These are phyloP conservation scores for Acanthosoma haemorrhoidale DNA, from an alignment of 2,888 invertebrate species.

Conservation along the genomic window DNA sequence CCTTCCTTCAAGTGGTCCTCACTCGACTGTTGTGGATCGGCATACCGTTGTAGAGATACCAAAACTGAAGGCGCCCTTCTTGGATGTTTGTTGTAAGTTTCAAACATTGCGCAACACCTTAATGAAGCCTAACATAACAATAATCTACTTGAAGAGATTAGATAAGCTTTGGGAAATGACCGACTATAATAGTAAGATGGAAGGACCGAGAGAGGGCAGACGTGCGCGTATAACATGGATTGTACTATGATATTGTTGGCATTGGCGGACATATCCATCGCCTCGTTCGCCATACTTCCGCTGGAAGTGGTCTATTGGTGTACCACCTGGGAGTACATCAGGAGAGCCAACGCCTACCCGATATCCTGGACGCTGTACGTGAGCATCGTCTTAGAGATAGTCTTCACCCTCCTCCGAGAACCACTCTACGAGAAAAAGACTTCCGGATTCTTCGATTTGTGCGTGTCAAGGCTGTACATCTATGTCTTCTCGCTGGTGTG, in stretches of 20 bases:
- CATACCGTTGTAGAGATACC: no score
- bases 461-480: constrained; percentile 43
- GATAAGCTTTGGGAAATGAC: not conserved
- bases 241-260: constrained; percentile 39
- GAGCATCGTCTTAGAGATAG: constrained; percentile 53
- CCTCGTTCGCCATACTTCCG: constrained; percentile 50
- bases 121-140: not conserved
- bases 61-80: no score
- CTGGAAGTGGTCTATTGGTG: constrained; percentile 54
- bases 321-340: constrained; percentile 53
- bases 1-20: no score
- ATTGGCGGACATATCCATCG: constrained; percentile 48
- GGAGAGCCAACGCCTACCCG: constrained; percentile 50
- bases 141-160: not conserved
- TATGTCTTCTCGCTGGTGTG: constrained; percentile 51
- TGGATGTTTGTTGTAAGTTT: not conserved
- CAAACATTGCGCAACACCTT: not conserved
- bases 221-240: no score
- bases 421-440: constrained; percentile 33
- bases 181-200: not conserved
- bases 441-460: constrained; percentile 33
- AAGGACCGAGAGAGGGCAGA: not conserved
- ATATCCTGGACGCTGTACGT: constrained; percentile 48
- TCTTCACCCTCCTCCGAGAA: constrained; percentile 55
- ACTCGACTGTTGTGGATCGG: no score